Evolutionary conservation across 2,888 invertebrate species (phyloP).

Genomic region (Tupiocoris notatus): DNA sequence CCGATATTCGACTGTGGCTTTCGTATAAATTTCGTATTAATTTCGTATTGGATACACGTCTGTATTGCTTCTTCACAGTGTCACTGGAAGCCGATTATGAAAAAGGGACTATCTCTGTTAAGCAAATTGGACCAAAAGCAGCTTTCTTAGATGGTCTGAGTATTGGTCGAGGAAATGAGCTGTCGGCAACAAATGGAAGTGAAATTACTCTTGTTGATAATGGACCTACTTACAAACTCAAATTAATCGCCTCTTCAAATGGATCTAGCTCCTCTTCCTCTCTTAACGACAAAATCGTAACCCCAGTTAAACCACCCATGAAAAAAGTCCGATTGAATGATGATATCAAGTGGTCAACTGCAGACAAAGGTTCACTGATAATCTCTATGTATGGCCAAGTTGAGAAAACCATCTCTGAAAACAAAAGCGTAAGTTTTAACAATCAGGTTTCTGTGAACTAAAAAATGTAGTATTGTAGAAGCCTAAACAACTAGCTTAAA

Average conservation of each 20-base stretch:
- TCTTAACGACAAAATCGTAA: too few relatives aligned
- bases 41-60: too few relatives aligned
- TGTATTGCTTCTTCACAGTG: background rate
- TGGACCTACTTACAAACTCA: background rate
- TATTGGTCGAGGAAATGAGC: background rate
- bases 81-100: background rate
- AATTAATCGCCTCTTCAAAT: background rate
- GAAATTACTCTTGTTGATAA: background rate
- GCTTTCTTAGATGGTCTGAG: background rate
- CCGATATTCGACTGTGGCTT: too few relatives aligned
- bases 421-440: background rate
- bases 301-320: background rate
- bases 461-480: background rate
- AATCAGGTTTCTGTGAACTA: background rate
- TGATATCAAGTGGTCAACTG: background rate
- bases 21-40: too few relatives aligned
- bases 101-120: background rate
- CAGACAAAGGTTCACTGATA: background rate
- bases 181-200: background rate
- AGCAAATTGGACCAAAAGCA: background rate
- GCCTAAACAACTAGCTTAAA: background rate
- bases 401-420: background rate
- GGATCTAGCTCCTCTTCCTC: background rate
- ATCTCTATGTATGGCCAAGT: background rate
- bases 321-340: background rate